Evolutionary conservation across 2,113 vertebrate genomes (phyloP).

Genomic region (Thunnus maccoyii): DNA sequence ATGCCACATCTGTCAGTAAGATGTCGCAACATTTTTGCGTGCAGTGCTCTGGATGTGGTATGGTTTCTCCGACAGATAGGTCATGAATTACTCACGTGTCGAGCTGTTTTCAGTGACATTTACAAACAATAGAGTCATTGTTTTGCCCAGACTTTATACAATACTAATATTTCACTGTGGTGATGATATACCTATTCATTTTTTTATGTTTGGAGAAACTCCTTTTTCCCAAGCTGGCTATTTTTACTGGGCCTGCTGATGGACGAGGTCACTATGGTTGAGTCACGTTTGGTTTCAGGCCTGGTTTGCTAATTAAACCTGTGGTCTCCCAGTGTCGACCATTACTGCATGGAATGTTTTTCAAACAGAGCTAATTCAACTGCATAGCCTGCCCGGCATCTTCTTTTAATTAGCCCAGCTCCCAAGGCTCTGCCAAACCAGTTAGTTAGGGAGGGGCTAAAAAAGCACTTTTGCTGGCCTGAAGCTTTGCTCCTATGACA

Average conservation of each 20-base stretch:
- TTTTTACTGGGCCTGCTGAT: slow-evolving; percentile 82
- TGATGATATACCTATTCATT: slow-evolving; percentile 60
- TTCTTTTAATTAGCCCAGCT: slow-evolving; percentile 83
- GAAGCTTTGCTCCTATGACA: slow-evolving; percentile 71
- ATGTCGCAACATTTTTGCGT: slow-evolving; percentile 27
- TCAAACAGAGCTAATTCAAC: slow-evolving; percentile 83
- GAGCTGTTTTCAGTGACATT: slow-evolving; percentile 50
- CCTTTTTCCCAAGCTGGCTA: slow-evolving; percentile 85
- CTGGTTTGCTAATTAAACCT: slow-evolving; percentile 87
- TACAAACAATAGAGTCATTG: slow-evolving; percentile 51
- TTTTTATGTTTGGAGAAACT: slow-evolving; percentile 75
- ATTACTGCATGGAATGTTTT: slow-evolving; percentile 86
- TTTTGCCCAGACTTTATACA: slow-evolving; percentile 56
- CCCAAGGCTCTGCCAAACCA: slow-evolving; percentile 74
- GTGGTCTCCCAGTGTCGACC: slow-evolving; percentile 83
- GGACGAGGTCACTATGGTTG: slow-evolving; percentile 82
- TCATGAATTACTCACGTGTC: not conserved
- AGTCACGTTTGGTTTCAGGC: slow-evolving; percentile 83
- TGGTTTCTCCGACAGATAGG: slow-evolving; percentile 4
- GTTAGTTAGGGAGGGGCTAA: slow-evolving; percentile 67
- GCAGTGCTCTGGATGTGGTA: not conserved
- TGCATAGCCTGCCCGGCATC: slow-evolving; percentile 77
- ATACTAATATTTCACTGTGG: slow-evolving; percentile 58
- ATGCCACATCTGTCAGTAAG: slow-evolving; percentile 30
- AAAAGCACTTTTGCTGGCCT: slow-evolving; percentile 67